phyloP scores from a whole-genome alignment of 2,888 invertebrate species.

The Invenusta paracnida region DNA sequence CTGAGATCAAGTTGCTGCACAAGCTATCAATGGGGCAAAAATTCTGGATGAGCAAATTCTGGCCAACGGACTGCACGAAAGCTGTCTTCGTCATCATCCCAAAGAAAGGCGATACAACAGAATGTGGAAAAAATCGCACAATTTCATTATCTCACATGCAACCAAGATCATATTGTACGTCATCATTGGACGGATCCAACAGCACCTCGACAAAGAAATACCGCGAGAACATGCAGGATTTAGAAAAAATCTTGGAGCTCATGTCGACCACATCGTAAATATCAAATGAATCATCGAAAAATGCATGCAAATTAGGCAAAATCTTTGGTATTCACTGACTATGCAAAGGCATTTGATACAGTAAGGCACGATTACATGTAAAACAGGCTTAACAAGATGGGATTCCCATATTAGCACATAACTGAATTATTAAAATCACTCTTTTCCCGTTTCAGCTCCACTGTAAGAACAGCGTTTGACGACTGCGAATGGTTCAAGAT shows the following conservation, averaged over 20 bases:
- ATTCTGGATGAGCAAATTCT: neutral
- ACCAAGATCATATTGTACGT: neutral
- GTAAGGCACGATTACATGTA: neutral
- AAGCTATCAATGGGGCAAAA: neutral
- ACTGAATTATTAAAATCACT: neutral
- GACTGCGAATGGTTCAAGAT: neutral
- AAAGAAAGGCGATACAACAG: neutral
- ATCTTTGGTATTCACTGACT: neutral
- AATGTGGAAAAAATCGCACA: neutral
- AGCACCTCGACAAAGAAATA: neutral
- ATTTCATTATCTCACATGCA: neutral
- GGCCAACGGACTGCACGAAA: conserved; percentile 6
- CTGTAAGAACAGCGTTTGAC: neutral
- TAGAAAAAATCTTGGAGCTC: neutral
- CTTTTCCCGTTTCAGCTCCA: neutral
- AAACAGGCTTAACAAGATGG: neutral
- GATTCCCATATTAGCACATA: neutral
- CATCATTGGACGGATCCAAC: neutral
- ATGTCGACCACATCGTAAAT: neutral
- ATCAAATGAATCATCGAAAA: neutral
- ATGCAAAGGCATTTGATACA: neutral
- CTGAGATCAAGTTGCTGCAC: neutral
- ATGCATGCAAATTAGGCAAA: neutral
- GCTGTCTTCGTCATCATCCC: conserved; percentile 9
- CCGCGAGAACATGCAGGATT: neutral